A percentile compares a stretch with the other conserved stretches of the same genome.
Evolutionary conservation across 2,888 invertebrate genomes (phyloP).

Genomic region (Drosophila barbarae): DNA sequence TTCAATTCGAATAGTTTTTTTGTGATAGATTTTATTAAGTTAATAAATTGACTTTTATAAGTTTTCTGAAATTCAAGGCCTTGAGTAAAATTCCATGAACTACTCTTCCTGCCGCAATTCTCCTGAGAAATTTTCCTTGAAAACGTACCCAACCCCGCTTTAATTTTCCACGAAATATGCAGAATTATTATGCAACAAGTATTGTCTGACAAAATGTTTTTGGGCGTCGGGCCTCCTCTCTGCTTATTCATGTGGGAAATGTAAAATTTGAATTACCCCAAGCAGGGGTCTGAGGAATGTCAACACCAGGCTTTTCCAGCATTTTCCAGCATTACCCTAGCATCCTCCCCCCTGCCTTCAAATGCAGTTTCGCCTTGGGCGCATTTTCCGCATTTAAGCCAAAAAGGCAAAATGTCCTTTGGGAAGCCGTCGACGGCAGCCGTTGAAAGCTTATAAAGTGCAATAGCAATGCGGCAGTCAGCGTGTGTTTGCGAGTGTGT

Average conservation of each 20-base stretch:
- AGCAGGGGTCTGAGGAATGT: conserved; percentile 42
- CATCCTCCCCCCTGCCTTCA: conserved; percentile 12
- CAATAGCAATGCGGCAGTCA: conserved; percentile 26
- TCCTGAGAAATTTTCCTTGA: background rate
- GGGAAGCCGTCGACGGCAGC: conserved; percentile 26
- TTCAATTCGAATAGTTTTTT: too few species aligned
- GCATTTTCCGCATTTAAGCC: conserved; percentile 56
- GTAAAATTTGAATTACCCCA: conserved; percentile 55
- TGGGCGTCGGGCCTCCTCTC: background rate
- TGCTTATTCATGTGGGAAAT: conserved; percentile 46
- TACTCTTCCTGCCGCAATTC: background rate
- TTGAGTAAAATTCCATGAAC: too few species aligned
- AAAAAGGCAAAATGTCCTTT: conserved; percentile 46
- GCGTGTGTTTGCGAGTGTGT: conserved; percentile 18
- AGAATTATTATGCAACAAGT: conserved; percentile 68
- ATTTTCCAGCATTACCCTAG: conserved; percentile 1
- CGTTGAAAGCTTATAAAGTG: conserved; percentile 53
- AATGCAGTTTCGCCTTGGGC: conserved; percentile 45
- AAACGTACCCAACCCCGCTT: background rate
- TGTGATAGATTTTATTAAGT: too few species aligned
- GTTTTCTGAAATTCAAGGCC: too few species aligned
- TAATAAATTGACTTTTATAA: too few species aligned
- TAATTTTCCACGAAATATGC: background rate
- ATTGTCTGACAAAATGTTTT: conserved; percentile 42
- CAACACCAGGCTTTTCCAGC: conserved; percentile 43